phyloP scores from a whole-genome alignment of 2,797 vertebrate genomes.

The Micropoecilia bifurca region DNA sequence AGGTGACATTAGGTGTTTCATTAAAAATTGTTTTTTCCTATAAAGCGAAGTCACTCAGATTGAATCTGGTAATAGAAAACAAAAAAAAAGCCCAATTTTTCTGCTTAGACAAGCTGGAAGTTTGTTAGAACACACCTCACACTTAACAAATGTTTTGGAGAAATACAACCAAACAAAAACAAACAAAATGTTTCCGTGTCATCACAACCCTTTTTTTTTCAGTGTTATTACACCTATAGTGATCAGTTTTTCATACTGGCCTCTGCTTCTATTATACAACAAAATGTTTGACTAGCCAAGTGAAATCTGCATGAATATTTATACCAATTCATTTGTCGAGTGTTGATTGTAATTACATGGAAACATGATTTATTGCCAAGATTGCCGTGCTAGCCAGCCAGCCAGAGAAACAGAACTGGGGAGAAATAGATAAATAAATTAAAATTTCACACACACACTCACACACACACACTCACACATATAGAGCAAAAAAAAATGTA shows the following conservation, averaged over 20 bases:
- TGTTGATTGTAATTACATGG: conserved; percentile 86
- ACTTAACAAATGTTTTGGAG: conserved; percentile 43
- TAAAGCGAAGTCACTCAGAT: conserved; percentile 41
- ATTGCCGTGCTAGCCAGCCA: conserved; percentile 75
- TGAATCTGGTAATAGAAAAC: conserved; percentile 59
- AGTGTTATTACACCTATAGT: conserved; percentile 71
- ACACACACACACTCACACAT: conserved; percentile 11
- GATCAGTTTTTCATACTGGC: conserved; percentile 64
- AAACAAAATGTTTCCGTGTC: conserved; percentile 57
- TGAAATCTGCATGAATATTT: conserved; percentile 84
- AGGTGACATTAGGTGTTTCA: conserved; percentile 65
- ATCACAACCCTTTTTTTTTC: conserved; percentile 64
- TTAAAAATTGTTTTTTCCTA: conserved; percentile 66
- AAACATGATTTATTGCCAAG: conserved; percentile 84
- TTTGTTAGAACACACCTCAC: conserved; percentile 59
- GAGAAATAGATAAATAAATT: conserved; percentile 73
- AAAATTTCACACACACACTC: conserved; percentile 28
- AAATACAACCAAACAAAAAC: conserved; percentile 34
- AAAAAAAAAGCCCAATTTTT: conserved; percentile 29
- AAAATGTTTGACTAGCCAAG: conserved; percentile 84
- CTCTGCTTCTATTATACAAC: conserved; percentile 81
- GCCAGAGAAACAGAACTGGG: conserved; percentile 60
- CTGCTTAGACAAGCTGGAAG: conserved; percentile 50
- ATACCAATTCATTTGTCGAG: conserved; percentile 82
- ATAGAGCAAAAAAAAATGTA: conserved; percentile 1